A percentile compares a stretch with the other conserved stretches of the same genome.
Conservation (phyloP, 2,797 vertebrate species). For the Acipenser oxyrinchus region DNA sequence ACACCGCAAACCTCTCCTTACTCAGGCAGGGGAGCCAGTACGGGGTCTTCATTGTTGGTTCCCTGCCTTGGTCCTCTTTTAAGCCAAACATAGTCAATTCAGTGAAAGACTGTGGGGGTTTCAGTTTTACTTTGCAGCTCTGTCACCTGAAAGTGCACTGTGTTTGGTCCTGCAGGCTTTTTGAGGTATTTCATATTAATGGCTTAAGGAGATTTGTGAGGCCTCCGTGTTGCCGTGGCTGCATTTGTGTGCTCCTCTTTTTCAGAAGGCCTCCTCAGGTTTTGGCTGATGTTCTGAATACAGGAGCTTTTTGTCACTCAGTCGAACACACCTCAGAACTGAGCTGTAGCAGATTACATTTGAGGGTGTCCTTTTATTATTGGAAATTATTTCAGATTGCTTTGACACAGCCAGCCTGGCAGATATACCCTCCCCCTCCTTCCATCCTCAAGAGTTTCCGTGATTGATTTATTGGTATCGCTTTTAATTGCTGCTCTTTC, state of each 20-base stretch:
- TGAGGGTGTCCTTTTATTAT: too few relatives aligned
- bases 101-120: background rate
- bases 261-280: slow-evolving; percentile 2
- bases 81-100: too few relatives aligned
- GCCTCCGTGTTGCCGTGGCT: slow-evolving; percentile 32
- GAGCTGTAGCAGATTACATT: too few relatives aligned
- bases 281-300: background rate
- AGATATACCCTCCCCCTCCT: background rate
- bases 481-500: slow-evolving; percentile 19
- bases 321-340: slow-evolving; percentile 3
- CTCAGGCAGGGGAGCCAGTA: too few relatives aligned
- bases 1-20: too few relatives aligned
- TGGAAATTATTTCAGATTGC: background rate
- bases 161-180: too few relatives aligned
- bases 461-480: slow-evolving; percentile 13
- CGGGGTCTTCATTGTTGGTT: too few relatives aligned
- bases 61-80: too few relatives aligned
- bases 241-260: slow-evolving; percentile 24
- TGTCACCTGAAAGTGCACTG: too few relatives aligned
- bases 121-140: background rate
- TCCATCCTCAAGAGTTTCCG: background rate
- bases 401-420: background rate
- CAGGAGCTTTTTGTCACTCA: slow-evolving; percentile 14
- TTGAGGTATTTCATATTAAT: slow-evolving; percentile 9
- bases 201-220: slow-evolving; percentile 30